These are phyloP conservation scores for Melolontha melolontha DNA, from an alignment of 2,888 invertebrate genomes.

Conservation along the genomic window DNA sequence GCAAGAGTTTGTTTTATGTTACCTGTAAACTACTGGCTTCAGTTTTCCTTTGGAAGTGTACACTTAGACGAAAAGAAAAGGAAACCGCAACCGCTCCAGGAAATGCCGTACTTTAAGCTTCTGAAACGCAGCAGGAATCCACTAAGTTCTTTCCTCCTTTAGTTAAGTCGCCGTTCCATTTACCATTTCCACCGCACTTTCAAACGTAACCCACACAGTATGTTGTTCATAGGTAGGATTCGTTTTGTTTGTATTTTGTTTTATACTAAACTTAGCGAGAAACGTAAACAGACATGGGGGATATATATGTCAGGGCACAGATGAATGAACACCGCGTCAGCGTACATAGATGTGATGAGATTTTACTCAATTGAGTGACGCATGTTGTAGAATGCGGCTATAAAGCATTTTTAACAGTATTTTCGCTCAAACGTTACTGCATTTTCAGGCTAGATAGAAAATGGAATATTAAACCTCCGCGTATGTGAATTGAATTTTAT, in stretches of 20 bases:
- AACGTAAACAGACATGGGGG: conserved; percentile 4
- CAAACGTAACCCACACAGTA: background rate
- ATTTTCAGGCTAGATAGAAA: too few relatives aligned
- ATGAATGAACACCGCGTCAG: conserved; percentile 11
- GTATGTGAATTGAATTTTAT: too few relatives aligned
- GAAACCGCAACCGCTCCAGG: conserved; percentile 48
- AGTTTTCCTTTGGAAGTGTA: conserved; percentile 24
- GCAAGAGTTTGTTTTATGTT: conserved; percentile 34
- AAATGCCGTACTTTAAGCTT: conserved; percentile 56
- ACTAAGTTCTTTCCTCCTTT: conserved; percentile 55
- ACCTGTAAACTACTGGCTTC: conserved; percentile 1
- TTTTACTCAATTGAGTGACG: background rate
- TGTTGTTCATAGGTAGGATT: background rate
- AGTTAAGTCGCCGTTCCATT: conserved; percentile 47
- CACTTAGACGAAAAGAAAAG: conserved; percentile 35
- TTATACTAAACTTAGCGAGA: conserved; percentile 19
- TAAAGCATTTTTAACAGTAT: too few relatives aligned
- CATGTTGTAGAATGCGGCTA: background rate
- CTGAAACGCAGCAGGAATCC: conserved; percentile 54
- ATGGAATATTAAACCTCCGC: too few relatives aligned
- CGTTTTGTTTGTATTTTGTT: conserved; percentile 24
- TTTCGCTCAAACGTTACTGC: too few relatives aligned
- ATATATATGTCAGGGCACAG: background rate
- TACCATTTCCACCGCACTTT: conserved; percentile 13
- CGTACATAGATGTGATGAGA: conserved; percentile 12